Conservation (phyloP, 2,113 vertebrate species). For the Gymnarchus niloticus region DNA sequence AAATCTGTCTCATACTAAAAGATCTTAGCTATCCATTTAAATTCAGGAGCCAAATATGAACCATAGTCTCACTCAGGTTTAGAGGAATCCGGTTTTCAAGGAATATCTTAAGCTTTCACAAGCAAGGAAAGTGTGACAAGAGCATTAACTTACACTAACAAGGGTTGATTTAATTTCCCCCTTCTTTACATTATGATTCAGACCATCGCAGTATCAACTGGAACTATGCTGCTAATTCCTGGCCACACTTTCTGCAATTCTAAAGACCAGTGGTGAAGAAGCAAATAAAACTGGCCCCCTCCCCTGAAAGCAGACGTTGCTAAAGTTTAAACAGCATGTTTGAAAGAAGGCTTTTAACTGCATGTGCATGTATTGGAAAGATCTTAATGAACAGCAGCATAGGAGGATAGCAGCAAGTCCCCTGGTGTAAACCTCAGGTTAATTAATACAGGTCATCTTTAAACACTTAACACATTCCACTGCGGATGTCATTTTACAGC, state of each 20-base stretch:
- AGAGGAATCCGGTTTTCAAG: background rate
- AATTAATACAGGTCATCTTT: conserved; percentile 16
- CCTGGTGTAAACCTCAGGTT: background rate
- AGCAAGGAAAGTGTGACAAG: background rate
- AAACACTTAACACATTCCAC: conserved; percentile 10
- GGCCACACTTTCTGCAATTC: background rate
- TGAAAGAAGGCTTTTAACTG: background rate
- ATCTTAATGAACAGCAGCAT: background rate
- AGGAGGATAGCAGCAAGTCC: background rate
- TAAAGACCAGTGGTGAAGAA: background rate
- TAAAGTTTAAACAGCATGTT: background rate
- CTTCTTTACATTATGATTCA: background rate
- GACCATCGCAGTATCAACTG: background rate
- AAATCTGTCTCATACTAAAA: background rate
- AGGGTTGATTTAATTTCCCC: background rate
- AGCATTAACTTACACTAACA: too few species aligned
- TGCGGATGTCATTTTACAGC: background rate
- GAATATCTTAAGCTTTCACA: background rate
- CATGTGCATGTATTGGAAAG: background rate
- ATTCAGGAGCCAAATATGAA: background rate
- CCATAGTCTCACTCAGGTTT: background rate
- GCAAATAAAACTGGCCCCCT: background rate
- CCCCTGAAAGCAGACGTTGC: too few species aligned
- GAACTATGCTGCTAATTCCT: background rate
- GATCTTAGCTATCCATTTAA: background rate